Evolutionary conservation across 2,113 vertebrate genomes (phyloP).

Genomic region (Coregonus clupeaformis): DNA sequence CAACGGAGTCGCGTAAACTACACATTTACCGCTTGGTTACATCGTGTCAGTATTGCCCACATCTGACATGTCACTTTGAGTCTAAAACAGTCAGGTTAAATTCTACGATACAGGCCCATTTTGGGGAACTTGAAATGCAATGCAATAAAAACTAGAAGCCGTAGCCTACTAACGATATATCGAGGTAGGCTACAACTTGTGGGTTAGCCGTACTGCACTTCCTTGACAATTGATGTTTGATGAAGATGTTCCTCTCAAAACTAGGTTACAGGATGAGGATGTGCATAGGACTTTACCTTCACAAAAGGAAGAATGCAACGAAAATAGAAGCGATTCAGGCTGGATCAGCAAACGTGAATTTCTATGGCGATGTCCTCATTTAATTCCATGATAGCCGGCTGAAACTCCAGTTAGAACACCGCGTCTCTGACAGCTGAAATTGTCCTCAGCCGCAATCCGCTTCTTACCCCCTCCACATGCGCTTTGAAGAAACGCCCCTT

Average conservation of each 20-base stretch:
- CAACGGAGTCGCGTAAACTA: too few relatives aligned
- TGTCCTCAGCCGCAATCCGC: conserved; percentile 62
- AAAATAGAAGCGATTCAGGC: conserved; percentile 36
- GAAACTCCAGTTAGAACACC: conserved; percentile 29
- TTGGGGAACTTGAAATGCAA: not conserved
- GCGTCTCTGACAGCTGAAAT: conserved; percentile 66
- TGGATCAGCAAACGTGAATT: conserved; percentile 64
- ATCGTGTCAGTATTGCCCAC: not conserved
- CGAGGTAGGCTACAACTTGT: too few relatives aligned
- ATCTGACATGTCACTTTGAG: not conserved
- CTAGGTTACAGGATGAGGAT: conserved; percentile 17
- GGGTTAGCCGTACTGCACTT: conserved; percentile 16
- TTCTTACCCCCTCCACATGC: conserved; percentile 77
- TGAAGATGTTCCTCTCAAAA: conserved; percentile 21
- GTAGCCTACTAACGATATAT: too few relatives aligned
- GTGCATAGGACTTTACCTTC: conserved; percentile 66
- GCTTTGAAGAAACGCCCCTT: conserved; percentile 67
- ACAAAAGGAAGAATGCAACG: conserved; percentile 38
- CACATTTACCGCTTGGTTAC: too few relatives aligned
- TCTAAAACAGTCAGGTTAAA: not conserved
- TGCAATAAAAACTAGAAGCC: not conserved
- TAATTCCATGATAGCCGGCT: conserved; percentile 77
- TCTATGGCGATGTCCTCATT: conserved; percentile 60
- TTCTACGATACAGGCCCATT: not conserved
- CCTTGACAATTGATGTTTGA: conserved; percentile 48